These are phyloP conservation scores for Tor tambroides DNA, from an alignment of 2,113 vertebrate species.

Conservation along the genomic window DNA sequence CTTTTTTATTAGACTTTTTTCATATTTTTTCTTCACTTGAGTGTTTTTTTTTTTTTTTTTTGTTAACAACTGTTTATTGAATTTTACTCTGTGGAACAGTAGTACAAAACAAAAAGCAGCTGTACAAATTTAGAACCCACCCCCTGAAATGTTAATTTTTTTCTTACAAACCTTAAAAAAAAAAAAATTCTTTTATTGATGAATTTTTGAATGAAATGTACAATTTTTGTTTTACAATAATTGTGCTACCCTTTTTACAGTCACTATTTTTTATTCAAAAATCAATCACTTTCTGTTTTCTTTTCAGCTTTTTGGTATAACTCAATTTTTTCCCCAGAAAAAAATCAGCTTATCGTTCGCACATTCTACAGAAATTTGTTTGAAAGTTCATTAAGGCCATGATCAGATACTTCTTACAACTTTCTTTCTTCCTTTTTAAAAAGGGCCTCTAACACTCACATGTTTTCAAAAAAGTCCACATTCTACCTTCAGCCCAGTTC, in stretches of 20 bases:
- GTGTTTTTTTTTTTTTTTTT: not conserved
- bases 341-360: not conserved
- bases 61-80: too few species aligned
- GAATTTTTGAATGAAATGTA: too few species aligned
- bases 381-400: not conserved
- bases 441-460: not conserved
- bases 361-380: not conserved
- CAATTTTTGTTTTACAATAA: too few species aligned
- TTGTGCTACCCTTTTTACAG: too few species aligned
- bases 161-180: too few species aligned
- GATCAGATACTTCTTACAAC: not conserved
- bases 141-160: not conserved
- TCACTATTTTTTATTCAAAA: not conserved
- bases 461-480: constrained; percentile 1
- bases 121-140: too few species aligned
- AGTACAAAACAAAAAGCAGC: too few species aligned
- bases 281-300: not conserved
- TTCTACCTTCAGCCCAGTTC: not conserved
- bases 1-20: not conserved
- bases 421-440: not conserved
- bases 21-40: not conserved
- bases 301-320: not conserved
- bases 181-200: too few species aligned
- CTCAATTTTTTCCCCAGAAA: not conserved
- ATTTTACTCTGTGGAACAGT: too few species aligned